Base-by-base conservation (phyloP, 1,140 invertebrate genomes). In the Zaprionus camerounensis region DNA sequence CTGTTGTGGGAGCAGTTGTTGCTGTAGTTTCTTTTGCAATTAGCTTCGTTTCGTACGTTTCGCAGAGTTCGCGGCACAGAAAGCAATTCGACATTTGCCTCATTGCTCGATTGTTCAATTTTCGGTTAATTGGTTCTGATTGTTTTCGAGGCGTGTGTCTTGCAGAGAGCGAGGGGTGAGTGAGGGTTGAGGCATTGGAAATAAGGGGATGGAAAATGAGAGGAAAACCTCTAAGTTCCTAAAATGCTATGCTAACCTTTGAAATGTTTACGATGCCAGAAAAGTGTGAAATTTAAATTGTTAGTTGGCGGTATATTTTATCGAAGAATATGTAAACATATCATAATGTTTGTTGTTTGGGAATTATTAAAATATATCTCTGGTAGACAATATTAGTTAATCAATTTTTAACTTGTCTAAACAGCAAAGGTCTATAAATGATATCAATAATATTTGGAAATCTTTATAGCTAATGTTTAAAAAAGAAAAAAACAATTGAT, bases 91-190 rank as follows among this genome's bases (percentile, higher is more conserved):
- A 57, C 65, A 49, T 67, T 83, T 72, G 64, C 11, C 63, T 34
- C 58, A 57, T 71, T 80, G 75, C 65, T 69, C 80, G 84, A 88
- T 87, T 88, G 84, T 88, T 90, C 85, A 85, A 85, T 90, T 84
- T 86, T 90, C 81, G 76, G 86, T 88, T 88, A 88, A 88, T 88
- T 88, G 85, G 85, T 90, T 90, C 81, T 88, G 85, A 88, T 88
- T 88, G 86, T 85, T 88, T 88, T 88, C 76, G 63, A 78, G 85
- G 85, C 86, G 85, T 88, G 85, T 81, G 68, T 69, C 51, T 61
- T 13, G 36, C 15, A 34, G 55, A 55, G 31, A 34, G 9, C 0
- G 6, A 31, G 31, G 31, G 31, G 31, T 34, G 9, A 34, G 9
- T 3, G 31, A 3, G 0, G 31, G 7, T 1, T 22, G 20, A 26